Evolutionary conservation across 2,113 vertebrate species (phyloP).

Genomic region (Ardeotis arabs): DNA sequence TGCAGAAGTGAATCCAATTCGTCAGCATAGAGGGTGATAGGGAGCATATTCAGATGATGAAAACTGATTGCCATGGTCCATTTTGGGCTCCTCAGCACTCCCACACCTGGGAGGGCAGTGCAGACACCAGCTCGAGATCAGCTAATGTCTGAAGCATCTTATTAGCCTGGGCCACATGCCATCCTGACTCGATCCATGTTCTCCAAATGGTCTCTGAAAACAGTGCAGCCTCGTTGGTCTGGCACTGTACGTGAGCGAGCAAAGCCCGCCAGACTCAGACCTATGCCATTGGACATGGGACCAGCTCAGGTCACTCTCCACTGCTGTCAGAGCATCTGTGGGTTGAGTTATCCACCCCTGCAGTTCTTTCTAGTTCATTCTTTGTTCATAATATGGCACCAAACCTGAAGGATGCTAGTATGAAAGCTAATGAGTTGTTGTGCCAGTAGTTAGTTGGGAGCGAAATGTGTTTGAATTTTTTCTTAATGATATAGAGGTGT

Average conservation of each 20-base stretch:
- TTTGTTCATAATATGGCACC: background rate
- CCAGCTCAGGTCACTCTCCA: background rate
- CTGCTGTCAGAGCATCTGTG: background rate
- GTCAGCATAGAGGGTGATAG: background rate
- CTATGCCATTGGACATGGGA: rapidly evolving
- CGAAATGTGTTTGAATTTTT: background rate
- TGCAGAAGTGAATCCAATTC: background rate
- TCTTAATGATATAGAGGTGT: background rate
- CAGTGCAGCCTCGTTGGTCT: background rate
- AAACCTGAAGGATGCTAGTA: background rate
- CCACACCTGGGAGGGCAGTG: background rate
- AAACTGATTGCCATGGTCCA: background rate
- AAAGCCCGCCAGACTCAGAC: background rate
- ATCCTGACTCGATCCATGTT: background rate
- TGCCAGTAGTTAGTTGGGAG: background rate
- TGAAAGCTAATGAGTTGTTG: background rate
- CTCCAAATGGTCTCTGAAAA: background rate
- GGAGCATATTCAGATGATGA: background rate
- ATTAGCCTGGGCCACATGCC: rapidly evolving
- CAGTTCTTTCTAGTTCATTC: background rate
- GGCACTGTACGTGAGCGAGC: rapidly evolving
- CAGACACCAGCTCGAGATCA: background rate
- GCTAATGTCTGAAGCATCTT: background rate
- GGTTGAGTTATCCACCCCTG: background rate
- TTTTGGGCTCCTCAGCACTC: background rate